A percentile compares a stretch with the other conserved stretches of the same genome.
Evolutionary conservation across 2,888 invertebrate species (phyloP).

Genomic region (Drosophila rubida): DNA sequence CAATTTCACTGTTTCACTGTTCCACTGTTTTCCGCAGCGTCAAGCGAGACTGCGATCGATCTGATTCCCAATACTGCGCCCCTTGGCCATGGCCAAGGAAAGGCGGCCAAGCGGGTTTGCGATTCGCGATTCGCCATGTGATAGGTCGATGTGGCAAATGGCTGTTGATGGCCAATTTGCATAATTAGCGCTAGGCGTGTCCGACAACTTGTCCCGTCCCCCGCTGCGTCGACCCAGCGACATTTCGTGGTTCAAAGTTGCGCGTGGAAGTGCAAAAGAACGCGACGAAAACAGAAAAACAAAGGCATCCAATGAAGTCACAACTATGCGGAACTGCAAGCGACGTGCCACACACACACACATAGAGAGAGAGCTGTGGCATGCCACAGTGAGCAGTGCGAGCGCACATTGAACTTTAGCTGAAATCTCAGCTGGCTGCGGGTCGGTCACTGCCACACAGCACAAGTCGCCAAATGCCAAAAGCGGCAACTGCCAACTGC

Average conservation of each 20-base stretch:
- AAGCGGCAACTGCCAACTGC: constrained; percentile 35
- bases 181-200: constrained; percentile 70
- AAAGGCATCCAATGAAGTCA: not conserved
- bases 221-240: too few species aligned
- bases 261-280: not conserved
- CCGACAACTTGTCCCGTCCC: constrained; percentile 36
- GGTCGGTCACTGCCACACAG: constrained; percentile 66
- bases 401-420: constrained; percentile 67
- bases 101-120: constrained; percentile 54
- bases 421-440: constrained; percentile 61
- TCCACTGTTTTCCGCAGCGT: constrained; percentile 1
- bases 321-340: constrained; percentile 64
- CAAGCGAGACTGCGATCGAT: constrained; percentile 60
- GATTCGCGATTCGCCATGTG: constrained; percentile 26
- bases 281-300: not conserved
- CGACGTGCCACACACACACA: constrained; percentile 14
- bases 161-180: constrained; percentile 70
- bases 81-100: constrained; percentile 36
- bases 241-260: constrained; percentile 29
- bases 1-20: constrained; percentile 1
- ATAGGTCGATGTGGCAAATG: constrained; percentile 51
- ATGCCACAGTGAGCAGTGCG: constrained; percentile 30
- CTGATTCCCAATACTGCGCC: constrained; percentile 52
- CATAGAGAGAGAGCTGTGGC: constrained; percentile 21
- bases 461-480: constrained; percentile 56